Evolutionary conservation across 2,797 vertebrate species (phyloP).

Genomic region (Cirrhinus mrigala): DNA sequence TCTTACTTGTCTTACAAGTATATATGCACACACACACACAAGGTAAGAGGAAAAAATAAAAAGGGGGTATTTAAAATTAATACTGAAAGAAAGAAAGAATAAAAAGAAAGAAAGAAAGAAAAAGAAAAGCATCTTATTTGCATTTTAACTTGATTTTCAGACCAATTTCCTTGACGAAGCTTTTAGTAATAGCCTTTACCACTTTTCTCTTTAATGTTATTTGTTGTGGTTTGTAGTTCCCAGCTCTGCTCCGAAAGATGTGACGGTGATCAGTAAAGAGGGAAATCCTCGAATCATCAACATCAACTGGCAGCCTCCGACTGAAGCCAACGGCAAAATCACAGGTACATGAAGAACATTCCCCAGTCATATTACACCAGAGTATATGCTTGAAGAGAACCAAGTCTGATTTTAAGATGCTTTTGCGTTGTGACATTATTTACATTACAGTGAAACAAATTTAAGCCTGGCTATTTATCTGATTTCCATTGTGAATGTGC

Average conservation of each 20-base stretch:
- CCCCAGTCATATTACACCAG: not conserved
- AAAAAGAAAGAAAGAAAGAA: too few relatives aligned
- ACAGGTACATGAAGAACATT: constrained; percentile 81
- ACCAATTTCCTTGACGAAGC: not conserved
- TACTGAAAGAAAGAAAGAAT: too few relatives aligned
- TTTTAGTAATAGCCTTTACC: not conserved
- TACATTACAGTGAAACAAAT: not conserved
- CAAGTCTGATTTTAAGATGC: too few relatives aligned
- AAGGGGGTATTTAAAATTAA: too few relatives aligned
- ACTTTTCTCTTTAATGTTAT: not conserved
- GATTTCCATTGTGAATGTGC: not conserved
- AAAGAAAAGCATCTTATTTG: not conserved
- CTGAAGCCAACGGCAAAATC: constrained; percentile 98
- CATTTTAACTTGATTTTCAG: not conserved
- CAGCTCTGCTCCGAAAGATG: constrained; percentile 95
- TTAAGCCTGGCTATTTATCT: not conserved
- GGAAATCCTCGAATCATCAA: constrained; percentile 96
- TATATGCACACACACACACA: too few relatives aligned
- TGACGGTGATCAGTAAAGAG: constrained; percentile 98
- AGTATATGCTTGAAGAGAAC: not conserved
- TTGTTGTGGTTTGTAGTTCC: constrained; percentile 79
- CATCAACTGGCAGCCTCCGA: constrained; percentile 98
- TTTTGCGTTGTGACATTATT: not conserved
- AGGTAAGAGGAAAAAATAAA: too few relatives aligned
- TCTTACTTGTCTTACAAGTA: too few relatives aligned